These are phyloP conservation scores for Cyclargus thomasi DNA, from an alignment of 1,140 invertebrate genomes.

Conservation along the genomic window DNA sequence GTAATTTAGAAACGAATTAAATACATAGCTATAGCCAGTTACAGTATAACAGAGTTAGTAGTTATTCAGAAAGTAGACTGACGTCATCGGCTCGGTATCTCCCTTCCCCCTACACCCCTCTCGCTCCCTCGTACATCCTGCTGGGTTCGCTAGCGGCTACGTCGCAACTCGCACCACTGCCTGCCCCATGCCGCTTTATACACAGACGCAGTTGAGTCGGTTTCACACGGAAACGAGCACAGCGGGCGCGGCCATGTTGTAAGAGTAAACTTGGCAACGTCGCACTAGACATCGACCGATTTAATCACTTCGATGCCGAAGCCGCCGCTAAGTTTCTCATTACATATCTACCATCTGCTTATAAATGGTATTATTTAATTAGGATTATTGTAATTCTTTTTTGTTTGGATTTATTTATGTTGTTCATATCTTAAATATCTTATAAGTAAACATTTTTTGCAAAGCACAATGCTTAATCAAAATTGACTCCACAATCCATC, in stretches of 20 bases:
- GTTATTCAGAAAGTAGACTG: conserved; percentile 66
- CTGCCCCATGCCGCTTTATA: conserved; percentile 44
- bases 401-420: neutral
- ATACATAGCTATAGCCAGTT: conserved; percentile 17
- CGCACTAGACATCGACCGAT: conserved; percentile 73
- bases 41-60: conserved; percentile 30
- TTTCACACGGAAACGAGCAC: conserved; percentile 72
- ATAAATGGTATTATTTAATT: conserved; percentile 17
- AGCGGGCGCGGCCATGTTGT: conserved; percentile 68
- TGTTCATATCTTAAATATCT: no score
- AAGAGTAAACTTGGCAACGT: conserved; percentile 71
- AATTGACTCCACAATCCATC: no score
- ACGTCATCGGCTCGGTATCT: conserved; percentile 65
- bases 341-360: conserved; percentile 31
- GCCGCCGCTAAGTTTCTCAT: conserved; percentile 36
- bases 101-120: conserved; percentile 44
- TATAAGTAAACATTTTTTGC: no score
- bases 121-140: conserved; percentile 39
- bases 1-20: neutral
- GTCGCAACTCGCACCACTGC: conserved; percentile 56
- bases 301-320: conserved; percentile 40
- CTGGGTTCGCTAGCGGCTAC: conserved; percentile 40
- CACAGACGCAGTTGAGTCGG: conserved; percentile 59
- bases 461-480: no score
- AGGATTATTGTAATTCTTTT: conserved; percentile 12